These are phyloP conservation scores for Embidobia sp. DNA, from an alignment of 2,888 invertebrate species.

Conservation along the genomic window DNA sequence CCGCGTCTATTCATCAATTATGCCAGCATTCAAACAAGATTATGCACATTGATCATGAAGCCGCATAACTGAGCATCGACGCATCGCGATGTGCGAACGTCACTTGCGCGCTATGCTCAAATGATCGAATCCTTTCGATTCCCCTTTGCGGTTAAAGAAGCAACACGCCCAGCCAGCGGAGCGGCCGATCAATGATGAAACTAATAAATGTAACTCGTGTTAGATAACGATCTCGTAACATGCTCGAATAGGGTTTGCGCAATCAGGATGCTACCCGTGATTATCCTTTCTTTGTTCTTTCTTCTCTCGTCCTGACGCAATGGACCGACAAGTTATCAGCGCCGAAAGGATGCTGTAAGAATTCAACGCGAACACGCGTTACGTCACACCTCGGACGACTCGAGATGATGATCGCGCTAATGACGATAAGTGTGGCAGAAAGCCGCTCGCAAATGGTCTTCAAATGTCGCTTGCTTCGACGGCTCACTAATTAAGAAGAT, in stretches of 20 bases:
- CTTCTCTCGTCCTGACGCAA: conserved; percentile 59
- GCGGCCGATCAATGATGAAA: conserved; percentile 58
- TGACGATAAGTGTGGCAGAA: conserved; percentile 4
- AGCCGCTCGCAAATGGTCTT: no score
- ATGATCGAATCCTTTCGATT: conserved; percentile 56
- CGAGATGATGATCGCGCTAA: conserved; percentile 8
- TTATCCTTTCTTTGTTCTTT: conserved; percentile 68
- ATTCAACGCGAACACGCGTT: conserved; percentile 8
- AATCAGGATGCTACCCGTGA: conserved; percentile 63
- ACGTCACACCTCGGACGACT: conserved; percentile 16
- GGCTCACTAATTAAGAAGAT: no score
- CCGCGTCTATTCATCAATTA: conserved; percentile 57
- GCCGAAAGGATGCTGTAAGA: conserved; percentile 40
- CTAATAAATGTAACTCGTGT: conserved; percentile 62
- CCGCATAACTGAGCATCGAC: conserved; percentile 50
- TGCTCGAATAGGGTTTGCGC: conserved; percentile 54
- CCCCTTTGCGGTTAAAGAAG: conserved; percentile 26
- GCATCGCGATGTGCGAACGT: conserved; percentile 61
- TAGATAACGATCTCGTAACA: conserved; percentile 63
- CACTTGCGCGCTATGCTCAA: conserved; percentile 38
- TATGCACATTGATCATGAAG: conserved; percentile 57
- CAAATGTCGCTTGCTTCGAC: no score
- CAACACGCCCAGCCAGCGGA: conserved; percentile 51
- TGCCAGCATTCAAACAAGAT: conserved; percentile 55
- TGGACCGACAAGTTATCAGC: conserved; percentile 56